phyloP scores from a whole-genome alignment of 1,140 invertebrate species.

The Ceratina australensis region DNA sequence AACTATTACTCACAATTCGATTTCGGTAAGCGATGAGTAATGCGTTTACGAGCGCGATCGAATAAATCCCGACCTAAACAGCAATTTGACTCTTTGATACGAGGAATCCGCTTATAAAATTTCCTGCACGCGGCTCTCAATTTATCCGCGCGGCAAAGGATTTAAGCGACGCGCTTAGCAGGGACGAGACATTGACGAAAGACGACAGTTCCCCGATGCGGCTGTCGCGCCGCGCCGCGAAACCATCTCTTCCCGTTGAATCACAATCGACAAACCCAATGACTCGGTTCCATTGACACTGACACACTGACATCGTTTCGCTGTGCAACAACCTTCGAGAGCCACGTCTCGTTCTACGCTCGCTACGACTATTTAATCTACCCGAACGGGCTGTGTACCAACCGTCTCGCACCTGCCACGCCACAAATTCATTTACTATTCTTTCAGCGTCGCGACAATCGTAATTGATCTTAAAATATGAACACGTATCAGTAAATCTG shows the following conservation, averaged over 20 bases:
- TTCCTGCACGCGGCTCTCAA: no score
- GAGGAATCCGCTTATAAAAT: no score
- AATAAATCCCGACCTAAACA: no score
- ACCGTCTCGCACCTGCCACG: constrained; percentile 1
- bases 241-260: constrained; percentile 66
- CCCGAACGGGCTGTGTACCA: constrained; percentile 49
- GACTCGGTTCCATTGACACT: constrained; percentile 73
- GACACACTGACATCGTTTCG: constrained; percentile 75
- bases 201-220: constrained; percentile 25
- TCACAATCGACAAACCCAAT: constrained; percentile 64
- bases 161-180: background rate
- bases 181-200: background rate
- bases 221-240: constrained; percentile 25
- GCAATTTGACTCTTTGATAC: no score
- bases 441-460: background rate
- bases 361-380: constrained; percentile 49
- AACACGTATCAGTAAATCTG: no score
- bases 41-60: no score
- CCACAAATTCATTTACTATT: background rate
- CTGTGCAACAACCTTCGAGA: constrained; percentile 57
- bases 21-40: no score
- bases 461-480: no score
- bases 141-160: no score
- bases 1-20: no score
- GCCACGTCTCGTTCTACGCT: constrained; percentile 42